These are phyloP conservation scores for Podarcis siculus DNA, from an alignment of 2,797 vertebrate genomes.

Conservation along the genomic window DNA sequence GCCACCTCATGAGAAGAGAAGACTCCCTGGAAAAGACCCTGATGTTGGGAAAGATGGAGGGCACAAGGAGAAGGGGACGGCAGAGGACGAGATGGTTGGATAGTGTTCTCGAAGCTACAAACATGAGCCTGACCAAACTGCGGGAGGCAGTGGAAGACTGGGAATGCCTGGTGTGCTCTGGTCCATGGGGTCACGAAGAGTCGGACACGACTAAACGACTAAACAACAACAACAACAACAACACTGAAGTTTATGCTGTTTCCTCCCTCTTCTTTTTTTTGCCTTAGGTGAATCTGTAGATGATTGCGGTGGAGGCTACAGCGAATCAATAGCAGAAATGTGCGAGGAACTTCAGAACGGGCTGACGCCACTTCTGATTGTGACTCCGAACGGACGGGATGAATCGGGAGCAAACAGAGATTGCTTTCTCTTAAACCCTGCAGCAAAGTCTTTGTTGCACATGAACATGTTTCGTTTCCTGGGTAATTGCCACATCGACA, in stretches of 20 bases:
- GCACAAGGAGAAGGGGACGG: no score
- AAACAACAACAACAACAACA: no score
- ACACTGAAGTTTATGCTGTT: background rate
- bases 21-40: no score
- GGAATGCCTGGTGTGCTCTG: no score
- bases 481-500: slow-evolving; percentile 78
- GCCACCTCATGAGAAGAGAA: no score
- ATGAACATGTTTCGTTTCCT: slow-evolving; percentile 99
- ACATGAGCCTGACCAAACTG: no score
- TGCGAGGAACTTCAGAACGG: slow-evolving; percentile 98
- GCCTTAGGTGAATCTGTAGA: slow-evolving; percentile 94
- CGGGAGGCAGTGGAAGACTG: no score
- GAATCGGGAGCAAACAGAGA: slow-evolving; percentile 98
- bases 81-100: no score
- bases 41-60: no score
- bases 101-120: no score
- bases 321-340: slow-evolving; percentile 98
- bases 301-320: slow-evolving; percentile 97
- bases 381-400: slow-evolving; percentile 96
- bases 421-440: slow-evolving; percentile 95
- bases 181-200: no score
- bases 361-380: slow-evolving; percentile 94
- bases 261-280: background rate
- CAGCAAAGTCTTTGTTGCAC: slow-evolving; percentile 91
- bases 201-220: no score